Percentiles rank a stretch among this genome's conserved stretches.
Evolutionary conservation across 1,140 invertebrate species (phyloP).

Genomic region (Neoseiulus cucumeris): DNA sequence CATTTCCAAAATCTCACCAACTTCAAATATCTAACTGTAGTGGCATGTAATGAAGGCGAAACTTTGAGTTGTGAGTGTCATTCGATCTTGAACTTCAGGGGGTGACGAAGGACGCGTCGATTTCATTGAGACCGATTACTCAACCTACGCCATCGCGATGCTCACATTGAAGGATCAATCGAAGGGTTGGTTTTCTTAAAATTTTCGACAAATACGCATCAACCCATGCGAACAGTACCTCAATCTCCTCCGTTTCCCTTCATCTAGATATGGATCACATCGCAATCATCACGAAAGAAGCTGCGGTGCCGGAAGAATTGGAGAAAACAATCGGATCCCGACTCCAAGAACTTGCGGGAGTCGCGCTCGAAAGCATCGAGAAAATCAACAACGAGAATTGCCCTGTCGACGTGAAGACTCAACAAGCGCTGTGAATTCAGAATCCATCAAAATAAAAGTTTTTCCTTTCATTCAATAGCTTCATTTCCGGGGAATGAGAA

Average conservation of each 20-base stretch:
- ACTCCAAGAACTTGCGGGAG: background rate
- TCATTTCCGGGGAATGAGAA: too few relatives aligned
- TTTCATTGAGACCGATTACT: background rate
- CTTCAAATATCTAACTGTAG: too few relatives aligned
- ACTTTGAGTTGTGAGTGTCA: too few relatives aligned
- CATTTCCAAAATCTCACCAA: too few relatives aligned
- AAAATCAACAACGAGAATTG: conserved; percentile 1
- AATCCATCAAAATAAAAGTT: too few relatives aligned
- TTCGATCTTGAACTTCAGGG: too few relatives aligned
- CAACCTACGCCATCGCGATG: background rate
- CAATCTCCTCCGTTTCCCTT: background rate
- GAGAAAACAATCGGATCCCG: background rate
- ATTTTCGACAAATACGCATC: background rate
- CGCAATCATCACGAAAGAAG: background rate
- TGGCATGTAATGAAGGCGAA: too few relatives aligned
- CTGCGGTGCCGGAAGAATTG: background rate
- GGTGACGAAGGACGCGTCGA: background rate
- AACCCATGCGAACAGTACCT: too few relatives aligned
- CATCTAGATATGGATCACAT: background rate
- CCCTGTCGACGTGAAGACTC: background rate
- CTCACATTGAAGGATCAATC: background rate
- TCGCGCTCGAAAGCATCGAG: background rate
- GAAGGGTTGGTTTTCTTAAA: background rate
- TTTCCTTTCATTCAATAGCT: too few relatives aligned
- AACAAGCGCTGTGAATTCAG: background rate